Evolutionary conservation across 2,797 vertebrate genomes (phyloP), one percentile per base, ranked within the genome.

Genomic region (Pampus argenteus): DNA sequence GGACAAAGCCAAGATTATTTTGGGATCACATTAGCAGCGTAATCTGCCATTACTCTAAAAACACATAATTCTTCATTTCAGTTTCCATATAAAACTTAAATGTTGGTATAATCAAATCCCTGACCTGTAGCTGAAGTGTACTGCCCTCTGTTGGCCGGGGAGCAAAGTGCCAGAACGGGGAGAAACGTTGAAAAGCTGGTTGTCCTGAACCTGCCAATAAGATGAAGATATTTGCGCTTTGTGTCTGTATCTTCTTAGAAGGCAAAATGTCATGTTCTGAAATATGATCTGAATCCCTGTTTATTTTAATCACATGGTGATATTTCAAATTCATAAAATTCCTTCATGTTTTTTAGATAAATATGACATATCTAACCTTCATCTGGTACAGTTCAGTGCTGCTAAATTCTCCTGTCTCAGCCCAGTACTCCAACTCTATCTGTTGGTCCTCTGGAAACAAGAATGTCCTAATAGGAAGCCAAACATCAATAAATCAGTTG

Each of bases 361-460:
- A 34, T 4, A n/a, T 22, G 1, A 57, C 0, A 44, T 11, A 13
- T 5, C 40, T n/a, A 22, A 95, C 94, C 64, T 94, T 95, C 95
- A 97, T 97, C 38, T 96, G 95, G 22, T 95, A 88, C 48, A 97
- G 92, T 68, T 97, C 96, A 1, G 60, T 84, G 26, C 75, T 61
- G 70, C 89, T 95, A 61, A 97, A 95, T 44, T 96, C 95, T 48
- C 78, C 89, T 15, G 90, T 91, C 69, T 96, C 95, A 3, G 95
- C 93, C 97, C 96, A 98, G 77, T 81, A 90, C 31, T 98, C 96
- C 86, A 96, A 15, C 47, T 97, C 93, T 5, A 97, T 94, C 81
- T 95, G 94, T 87, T 97, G 96, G 84, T 98, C 96, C 61, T 93
- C 93, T 40, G 97, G 97, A 83, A 97, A 96, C 84, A 98, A 88